A percentile compares a stretch with the other conserved stretches of the same genome.
phyloP scores from a whole-genome alignment of 2,797 vertebrate species.

The Crocodylus rhombifer region DNA sequence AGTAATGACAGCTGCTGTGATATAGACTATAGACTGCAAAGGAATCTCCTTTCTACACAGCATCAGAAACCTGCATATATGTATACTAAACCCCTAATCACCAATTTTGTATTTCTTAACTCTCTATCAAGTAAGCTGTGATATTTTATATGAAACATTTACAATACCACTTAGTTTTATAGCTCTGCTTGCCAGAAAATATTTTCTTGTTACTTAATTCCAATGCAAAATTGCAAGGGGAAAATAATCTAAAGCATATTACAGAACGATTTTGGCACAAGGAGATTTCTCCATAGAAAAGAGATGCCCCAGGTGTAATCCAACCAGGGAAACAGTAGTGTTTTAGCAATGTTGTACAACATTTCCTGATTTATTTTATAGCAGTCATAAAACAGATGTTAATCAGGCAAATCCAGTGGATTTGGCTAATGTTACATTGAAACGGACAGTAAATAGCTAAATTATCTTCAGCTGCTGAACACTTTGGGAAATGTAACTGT shows the following conservation, averaged over 20 bases:
- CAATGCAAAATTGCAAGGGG: neutral
- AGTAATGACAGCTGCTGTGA: neutral
- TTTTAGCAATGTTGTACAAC: neutral
- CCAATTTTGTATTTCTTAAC: neutral
- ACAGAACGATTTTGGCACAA: neutral
- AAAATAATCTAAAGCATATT: accelerated
- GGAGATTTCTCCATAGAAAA: neutral
- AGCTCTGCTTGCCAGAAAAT: neutral
- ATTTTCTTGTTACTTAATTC: neutral
- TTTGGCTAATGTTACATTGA: neutral
- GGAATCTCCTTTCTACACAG: neutral
- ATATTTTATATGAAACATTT: neutral
- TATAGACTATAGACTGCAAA: neutral
- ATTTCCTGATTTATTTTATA: neutral
- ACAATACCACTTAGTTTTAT: neutral
- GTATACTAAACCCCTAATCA: neutral
- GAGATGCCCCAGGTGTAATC: neutral
- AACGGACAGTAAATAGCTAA: slow-evolving; percentile 27
- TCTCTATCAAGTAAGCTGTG: neutral
- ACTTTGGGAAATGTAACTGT: neutral
- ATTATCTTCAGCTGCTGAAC: neutral
- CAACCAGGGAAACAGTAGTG: neutral
- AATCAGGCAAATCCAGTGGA: slow-evolving; percentile 43
- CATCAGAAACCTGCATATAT: neutral
- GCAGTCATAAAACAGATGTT: slow-evolving; percentile 19